Percentiles rank a stretch among this genome's conserved stretches.
These are phyloP conservation scores for Saccostrea glomerata DNA, from an alignment of 1,140 invertebrate species.

Conservation along the genomic window DNA sequence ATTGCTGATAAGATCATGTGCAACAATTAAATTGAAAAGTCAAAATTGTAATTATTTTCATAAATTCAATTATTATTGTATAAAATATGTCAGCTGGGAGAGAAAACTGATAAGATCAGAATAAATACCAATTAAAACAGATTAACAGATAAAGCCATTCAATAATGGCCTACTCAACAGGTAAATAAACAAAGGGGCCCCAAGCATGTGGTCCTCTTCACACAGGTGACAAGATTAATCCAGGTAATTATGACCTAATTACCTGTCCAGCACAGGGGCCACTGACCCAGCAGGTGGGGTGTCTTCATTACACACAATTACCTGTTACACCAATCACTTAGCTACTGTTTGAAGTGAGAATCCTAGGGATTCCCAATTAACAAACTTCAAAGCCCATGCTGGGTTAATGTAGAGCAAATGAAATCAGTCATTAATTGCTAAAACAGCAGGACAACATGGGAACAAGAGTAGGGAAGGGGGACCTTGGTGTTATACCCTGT, in stretches of 20 bases:
- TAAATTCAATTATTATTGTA: neutral
- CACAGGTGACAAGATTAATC: conserved; percentile 33
- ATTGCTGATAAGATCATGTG: neutral
- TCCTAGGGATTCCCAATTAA: neutral
- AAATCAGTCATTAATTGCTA: conserved; percentile 15
- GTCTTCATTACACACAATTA: conserved; percentile 10
- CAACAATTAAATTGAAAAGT: neutral
- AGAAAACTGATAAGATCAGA: conserved; percentile 9
- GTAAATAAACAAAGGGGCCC: conserved; percentile 1
- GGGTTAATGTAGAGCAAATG: conserved; percentile 29
- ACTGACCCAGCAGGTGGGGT: neutral
- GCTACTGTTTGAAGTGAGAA: neutral
- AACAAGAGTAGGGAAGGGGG: neutral
- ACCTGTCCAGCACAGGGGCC: neutral
- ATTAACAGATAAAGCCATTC: neutral
- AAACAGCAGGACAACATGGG: conserved; percentile 34
- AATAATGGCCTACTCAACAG: neutral
- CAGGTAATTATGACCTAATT: conserved; percentile 16
- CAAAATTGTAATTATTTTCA: neutral
- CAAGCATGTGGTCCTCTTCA: neutral
- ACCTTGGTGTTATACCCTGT: neutral
- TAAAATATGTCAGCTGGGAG: conserved; percentile 4
- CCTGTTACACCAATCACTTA: conserved; percentile 34
- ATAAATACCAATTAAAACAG: neutral
- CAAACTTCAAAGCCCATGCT: conserved; percentile 23